Base-by-base conservation (phyloP, 1,140 invertebrate species). In the Pectinophora gossypiella region DNA sequence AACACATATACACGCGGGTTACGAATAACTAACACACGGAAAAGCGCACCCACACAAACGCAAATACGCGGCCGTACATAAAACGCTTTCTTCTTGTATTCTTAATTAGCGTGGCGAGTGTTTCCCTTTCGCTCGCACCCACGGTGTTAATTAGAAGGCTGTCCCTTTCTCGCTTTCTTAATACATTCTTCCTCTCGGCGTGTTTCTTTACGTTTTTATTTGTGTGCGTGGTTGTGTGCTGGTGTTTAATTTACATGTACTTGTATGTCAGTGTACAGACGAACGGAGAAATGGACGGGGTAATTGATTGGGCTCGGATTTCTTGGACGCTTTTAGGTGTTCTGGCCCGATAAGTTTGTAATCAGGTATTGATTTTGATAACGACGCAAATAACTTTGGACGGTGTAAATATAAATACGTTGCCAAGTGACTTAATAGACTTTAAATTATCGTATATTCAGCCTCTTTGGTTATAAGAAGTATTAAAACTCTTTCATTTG, bases 201-300 rank as follows among this genome's bases (percentile, higher is more conserved):
- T 82, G 81, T 84, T 87, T 87, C 84, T 87, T 87, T 81, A 77
- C 68, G 78, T 85, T 87, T 87, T 87, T 87, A 87, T 87, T 87
- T 84, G 84, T 87, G 84, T 85, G 84, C 72, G 81, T 85, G 75
- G 69, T 79, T 87, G 84, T 84, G 83, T 85, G 82, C 80, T 77
- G 78, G 77, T 85, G 80, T 85, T 84, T 87, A 87, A 87, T 87
- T 87, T 87, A 84, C 79, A 87, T 87, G 81, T 87, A 84, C 79
- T 82, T 85, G 79, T 87, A 87, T 87, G 81, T 80, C 74, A 69
- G 68, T 56, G 78, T 82, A 85, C 79, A 63, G 73, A 44, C 62
- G 66, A 13, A 60, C 32, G 60, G 5, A 1, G 7, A 40, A 40
- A 40, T 40, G 36, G 36, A 7, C 7, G n/a, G 15, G n/a, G n/a